phyloP scores from a whole-genome alignment of 2,888 invertebrate species.

The Molorchus minor region DNA sequence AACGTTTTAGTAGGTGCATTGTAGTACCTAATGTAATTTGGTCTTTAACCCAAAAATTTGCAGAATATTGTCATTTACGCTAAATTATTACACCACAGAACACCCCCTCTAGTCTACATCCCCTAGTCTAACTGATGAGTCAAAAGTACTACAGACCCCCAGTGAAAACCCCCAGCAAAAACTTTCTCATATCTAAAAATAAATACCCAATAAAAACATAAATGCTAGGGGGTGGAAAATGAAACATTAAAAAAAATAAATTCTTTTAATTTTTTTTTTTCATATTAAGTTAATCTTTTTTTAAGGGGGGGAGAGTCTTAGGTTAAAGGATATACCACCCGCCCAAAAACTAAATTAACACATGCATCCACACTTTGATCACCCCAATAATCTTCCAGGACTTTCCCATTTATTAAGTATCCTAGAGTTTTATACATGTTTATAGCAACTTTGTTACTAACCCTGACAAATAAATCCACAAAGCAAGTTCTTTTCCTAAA shows the following conservation, averaged over 20 bases:
- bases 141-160: conserved; percentile 92
- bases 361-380: conserved; percentile 99
- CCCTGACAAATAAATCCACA: conserved; percentile 97
- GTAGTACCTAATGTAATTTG: too few relatives aligned
- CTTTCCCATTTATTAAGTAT: conserved; percentile 95
- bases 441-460: conserved; percentile 96
- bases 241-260: too few relatives aligned
- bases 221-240: not conserved
- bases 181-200: conserved; percentile 96
- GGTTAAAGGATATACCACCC: too few relatives aligned
- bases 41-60: too few relatives aligned
- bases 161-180: conserved; percentile 89
- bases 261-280: too few relatives aligned
- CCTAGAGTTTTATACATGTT: conserved; percentile 97
- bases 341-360: conserved; percentile 68
- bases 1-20: too few relatives aligned
- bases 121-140: conserved; percentile 92
- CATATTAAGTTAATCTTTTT: too few relatives aligned
- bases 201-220: not conserved
- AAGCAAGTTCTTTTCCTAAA: conserved; percentile 94
- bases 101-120: conserved; percentile 79
- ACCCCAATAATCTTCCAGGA: conserved; percentile 97
- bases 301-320: too few relatives aligned
- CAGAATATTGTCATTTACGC: too few relatives aligned
- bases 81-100: not conserved